Evolutionary conservation across 2,797 vertebrate species (phyloP).

Genomic region (Cygnus olor): DNA sequence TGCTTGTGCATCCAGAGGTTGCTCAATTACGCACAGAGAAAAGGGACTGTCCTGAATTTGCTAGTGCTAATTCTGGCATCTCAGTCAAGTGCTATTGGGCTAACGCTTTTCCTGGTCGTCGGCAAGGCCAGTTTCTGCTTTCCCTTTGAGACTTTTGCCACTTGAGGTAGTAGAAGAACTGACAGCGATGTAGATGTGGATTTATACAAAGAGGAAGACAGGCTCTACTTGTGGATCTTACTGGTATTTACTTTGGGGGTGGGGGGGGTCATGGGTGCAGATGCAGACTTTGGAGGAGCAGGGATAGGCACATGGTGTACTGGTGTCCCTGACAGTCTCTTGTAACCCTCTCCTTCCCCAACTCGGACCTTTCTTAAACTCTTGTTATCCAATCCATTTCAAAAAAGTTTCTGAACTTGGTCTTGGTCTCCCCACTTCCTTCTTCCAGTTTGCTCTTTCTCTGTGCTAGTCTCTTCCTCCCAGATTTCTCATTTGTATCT

Average conservation of each 20-base stretch:
- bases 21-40: not conserved
- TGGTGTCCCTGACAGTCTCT: not conserved
- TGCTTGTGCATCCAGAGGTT: not conserved
- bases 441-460: not conserved
- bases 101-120: not conserved
- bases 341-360: not conserved
- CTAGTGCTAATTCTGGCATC: not conserved
- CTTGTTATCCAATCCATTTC: not conserved
- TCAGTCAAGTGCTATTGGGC: fast-evolving
- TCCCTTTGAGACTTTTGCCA: not conserved
- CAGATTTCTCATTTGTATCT: not conserved
- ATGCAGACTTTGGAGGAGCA: not conserved
- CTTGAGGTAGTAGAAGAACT: not conserved
- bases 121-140: not conserved
- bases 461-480: not conserved
- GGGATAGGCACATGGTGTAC: not conserved
- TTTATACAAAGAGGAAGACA: not conserved
- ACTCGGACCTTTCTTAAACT: not conserved
- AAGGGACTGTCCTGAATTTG: not conserved
- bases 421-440: not conserved
- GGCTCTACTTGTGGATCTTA: not conserved
- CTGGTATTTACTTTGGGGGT: not conserved
- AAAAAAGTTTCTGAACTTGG: not conserved
- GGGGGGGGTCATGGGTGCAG: not conserved
- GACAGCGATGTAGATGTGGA: not conserved